A percentile compares a stretch with the other conserved stretches of the same genome.
These are phyloP conservation scores for Phymanthus crucifer DNA, from an alignment of 92 coral and sea anemone species.

Conservation along the genomic window DNA sequence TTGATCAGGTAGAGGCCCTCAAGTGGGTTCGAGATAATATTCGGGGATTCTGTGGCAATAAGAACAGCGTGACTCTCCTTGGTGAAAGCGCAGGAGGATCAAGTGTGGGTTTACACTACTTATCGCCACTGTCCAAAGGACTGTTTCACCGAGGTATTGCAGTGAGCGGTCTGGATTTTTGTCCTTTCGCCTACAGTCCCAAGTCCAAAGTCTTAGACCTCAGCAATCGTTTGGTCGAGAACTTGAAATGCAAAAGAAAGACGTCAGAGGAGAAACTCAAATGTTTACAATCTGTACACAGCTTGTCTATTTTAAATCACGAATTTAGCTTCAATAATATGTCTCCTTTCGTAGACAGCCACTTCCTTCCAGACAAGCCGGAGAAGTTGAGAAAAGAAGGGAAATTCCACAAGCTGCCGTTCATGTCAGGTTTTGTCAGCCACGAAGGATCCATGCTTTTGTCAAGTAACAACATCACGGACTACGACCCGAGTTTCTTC, in stretches of 20 bases:
- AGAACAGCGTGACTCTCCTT: constrained; percentile 52
- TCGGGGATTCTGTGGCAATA: constrained; percentile 57
- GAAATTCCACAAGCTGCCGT: constrained; percentile 58
- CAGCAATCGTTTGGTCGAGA: constrained; percentile 35
- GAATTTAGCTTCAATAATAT: neutral
- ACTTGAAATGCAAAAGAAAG: constrained; percentile 27
- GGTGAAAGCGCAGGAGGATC: constrained; percentile 79
- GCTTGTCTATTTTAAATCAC: neutral
- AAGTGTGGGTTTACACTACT: constrained; percentile 60
- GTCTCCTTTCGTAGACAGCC: constrained; percentile 48
- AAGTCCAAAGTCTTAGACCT: constrained; percentile 25
- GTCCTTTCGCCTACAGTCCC: constrained; percentile 57
- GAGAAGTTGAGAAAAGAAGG: constrained; percentile 58
- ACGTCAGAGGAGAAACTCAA: neutral
- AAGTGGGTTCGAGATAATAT: constrained; percentile 66
- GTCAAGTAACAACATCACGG: neutral
- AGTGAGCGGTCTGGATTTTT: constrained; percentile 66
- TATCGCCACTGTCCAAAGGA: constrained; percentile 59
- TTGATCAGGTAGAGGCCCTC: constrained; percentile 73
- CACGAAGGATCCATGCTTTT: constrained; percentile 66
- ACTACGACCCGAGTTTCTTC: constrained; percentile 22
- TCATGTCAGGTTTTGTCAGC: constrained; percentile 68
- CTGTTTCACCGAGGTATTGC: constrained; percentile 65
- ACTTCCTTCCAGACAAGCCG: constrained; percentile 63
- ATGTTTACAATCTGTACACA: constrained; percentile 33